Evolutionary conservation across 2,797 vertebrate species (phyloP).

Genomic region (Hapalemur alaotrensis): DNA sequence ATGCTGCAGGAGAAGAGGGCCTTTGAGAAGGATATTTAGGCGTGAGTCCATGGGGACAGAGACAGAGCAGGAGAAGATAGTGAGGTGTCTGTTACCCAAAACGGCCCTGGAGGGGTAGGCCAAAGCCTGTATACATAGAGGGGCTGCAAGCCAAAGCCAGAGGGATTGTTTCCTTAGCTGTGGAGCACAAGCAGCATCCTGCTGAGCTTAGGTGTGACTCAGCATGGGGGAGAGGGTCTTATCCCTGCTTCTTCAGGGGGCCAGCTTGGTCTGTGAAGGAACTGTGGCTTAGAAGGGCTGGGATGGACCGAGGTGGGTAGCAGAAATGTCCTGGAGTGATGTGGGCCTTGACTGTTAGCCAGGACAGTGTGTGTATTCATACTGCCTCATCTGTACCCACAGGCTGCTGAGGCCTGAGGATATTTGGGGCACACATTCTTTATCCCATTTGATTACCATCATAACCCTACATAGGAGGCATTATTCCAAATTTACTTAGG

Average conservation of each 20-base stretch:
- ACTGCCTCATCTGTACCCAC: not conserved
- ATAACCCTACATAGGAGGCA: not conserved
- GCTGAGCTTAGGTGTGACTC: not conserved
- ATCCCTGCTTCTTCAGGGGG: not conserved
- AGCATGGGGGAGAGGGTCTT: not conserved
- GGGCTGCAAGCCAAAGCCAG: not conserved
- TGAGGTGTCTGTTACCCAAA: not conserved
- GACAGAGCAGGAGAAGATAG: not conserved
- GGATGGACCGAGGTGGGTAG: not conserved
- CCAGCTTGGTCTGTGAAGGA: not conserved
- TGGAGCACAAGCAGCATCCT: not conserved
- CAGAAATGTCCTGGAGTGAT: not conserved
- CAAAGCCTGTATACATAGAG: not conserved
- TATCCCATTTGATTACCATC: not conserved
- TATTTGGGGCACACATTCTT: not conserved
- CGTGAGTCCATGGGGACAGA: not conserved
- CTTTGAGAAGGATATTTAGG: conserved; percentile 35
- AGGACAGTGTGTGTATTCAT: not conserved
- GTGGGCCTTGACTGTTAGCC: not conserved
- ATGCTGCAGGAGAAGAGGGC: not conserved
- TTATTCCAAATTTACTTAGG: not conserved
- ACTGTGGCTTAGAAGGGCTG: not conserved
- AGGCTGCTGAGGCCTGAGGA: not conserved
- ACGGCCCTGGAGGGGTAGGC: not conserved
- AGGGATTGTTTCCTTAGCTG: not conserved